phyloP scores from a whole-genome alignment of 2,113 vertebrate genomes.

The Gymnarchus niloticus region DNA sequence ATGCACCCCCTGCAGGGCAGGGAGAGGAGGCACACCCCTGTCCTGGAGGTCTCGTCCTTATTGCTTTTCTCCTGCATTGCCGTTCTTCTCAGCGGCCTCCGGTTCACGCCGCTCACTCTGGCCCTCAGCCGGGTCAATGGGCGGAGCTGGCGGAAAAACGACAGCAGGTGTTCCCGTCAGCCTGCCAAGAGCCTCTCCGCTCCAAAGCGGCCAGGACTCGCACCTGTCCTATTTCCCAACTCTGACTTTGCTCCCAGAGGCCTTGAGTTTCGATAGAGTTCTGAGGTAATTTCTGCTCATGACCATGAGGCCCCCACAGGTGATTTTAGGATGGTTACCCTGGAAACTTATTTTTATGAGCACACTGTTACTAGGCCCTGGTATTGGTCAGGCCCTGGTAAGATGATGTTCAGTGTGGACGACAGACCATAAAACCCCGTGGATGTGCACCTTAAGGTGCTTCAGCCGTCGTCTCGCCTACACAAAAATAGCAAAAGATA shows the following conservation, averaged over 20 bases:
- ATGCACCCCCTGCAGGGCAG: background rate
- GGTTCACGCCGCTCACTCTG: background rate
- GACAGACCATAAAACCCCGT: too few relatives aligned
- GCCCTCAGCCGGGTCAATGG: background rate
- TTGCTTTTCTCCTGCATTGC: background rate
- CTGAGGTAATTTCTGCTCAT: background rate
- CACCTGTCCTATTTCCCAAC: background rate
- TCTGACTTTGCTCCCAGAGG: too few relatives aligned
- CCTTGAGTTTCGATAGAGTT: background rate
- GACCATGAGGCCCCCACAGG: background rate
- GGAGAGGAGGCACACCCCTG: background rate
- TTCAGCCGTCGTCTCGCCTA: too few relatives aligned
- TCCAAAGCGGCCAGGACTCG: background rate
- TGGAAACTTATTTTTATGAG: background rate
- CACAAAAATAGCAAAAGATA: too few relatives aligned
- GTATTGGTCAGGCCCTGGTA: too few relatives aligned
- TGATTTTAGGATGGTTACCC: background rate
- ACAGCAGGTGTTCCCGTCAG: background rate
- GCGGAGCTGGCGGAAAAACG: background rate
- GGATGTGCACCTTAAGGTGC: too few relatives aligned
- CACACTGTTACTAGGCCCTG: too few relatives aligned
- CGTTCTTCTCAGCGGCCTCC: background rate
- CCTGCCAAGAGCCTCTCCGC: conserved; percentile 4
- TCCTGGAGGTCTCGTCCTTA: background rate
- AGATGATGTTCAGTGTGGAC: too few relatives aligned